phyloP scores from a whole-genome alignment of 2,888 invertebrate species.

The Pediacus dermestoides region DNA sequence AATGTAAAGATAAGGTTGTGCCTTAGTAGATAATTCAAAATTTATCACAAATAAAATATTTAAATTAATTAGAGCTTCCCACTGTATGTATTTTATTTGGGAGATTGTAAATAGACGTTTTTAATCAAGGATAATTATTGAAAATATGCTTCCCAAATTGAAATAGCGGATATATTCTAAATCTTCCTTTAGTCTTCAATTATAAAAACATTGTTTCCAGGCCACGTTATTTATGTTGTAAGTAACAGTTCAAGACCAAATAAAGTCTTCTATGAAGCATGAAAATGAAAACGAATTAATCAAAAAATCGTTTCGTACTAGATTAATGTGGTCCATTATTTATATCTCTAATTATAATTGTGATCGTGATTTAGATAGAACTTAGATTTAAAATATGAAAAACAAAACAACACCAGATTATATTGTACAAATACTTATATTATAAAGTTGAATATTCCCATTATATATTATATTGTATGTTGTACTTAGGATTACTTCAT shows the following conservation, averaged over 20 bases:
- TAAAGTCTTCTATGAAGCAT: constrained; percentile 8
- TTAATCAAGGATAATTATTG: constrained; percentile 15
- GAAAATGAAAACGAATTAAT: constrained; percentile 30
- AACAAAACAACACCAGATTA: constrained; percentile 46
- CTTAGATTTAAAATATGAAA: constrained; percentile 24
- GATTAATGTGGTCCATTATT: constrained; percentile 34
- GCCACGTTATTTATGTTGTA: constrained; percentile 6
- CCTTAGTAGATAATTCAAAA: constrained; percentile 49
- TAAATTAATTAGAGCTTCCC: constrained; percentile 44
- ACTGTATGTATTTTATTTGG: constrained; percentile 30
- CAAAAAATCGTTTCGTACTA: constrained; percentile 29
- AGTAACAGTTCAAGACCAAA: constrained; percentile 13
- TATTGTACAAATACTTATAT: constrained; percentile 45
- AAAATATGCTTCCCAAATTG: constrained; percentile 31
- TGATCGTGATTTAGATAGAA: constrained; percentile 44
- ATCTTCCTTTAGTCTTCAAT: constrained; percentile 47
- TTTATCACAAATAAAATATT: constrained; percentile 37
- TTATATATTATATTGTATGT: constrained; percentile 45
- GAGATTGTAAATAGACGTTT: constrained; percentile 35
- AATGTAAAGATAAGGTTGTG: constrained; percentile 41
- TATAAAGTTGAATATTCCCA: constrained; percentile 36
- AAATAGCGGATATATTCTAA: constrained; percentile 48
- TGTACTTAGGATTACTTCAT: constrained; percentile 40
- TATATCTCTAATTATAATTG: constrained; percentile 40
- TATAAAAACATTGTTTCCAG: constrained; percentile 12